Percentiles rank a stretch among this genome's conserved stretches.
Conservation (phyloP, 2,113 vertebrate species). For the Nipponia nippon region DNA sequence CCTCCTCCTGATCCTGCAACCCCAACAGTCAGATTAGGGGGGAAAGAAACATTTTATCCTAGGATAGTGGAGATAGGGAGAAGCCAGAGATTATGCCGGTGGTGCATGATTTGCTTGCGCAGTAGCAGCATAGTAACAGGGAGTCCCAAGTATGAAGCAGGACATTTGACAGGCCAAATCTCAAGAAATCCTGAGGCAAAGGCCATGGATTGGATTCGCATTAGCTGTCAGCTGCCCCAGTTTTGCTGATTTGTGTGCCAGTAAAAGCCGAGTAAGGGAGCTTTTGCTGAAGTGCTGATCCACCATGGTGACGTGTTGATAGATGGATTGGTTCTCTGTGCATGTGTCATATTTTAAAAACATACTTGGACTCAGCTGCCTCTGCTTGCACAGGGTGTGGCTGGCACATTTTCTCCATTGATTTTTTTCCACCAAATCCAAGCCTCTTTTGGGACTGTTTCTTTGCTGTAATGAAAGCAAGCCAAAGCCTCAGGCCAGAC, state of each 20-base stretch:
- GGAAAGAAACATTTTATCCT: not conserved
- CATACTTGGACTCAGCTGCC: not conserved
- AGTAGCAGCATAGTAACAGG: not conserved
- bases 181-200: not conserved
- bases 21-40: not conserved
- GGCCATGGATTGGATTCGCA: not conserved
- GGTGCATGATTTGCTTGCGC: not conserved
- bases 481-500: not conserved
- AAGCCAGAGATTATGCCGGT: not conserved
- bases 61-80: too few relatives aligned
- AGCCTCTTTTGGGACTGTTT: not conserved
- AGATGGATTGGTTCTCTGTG: not conserved
- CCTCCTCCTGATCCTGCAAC: not conserved
- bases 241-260: not conserved
- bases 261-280: not conserved
- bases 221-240: not conserved
- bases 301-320: not conserved
- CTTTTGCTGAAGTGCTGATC: not conserved
- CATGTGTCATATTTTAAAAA: not conserved
- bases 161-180: not conserved
- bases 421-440: not conserved
- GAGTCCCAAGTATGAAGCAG: not conserved
- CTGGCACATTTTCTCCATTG: not conserved
- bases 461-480: not conserved
- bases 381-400: not conserved